Conservation (phyloP, 1,140 invertebrate genomes). For the Choristoneura fumiferana region DNA sequence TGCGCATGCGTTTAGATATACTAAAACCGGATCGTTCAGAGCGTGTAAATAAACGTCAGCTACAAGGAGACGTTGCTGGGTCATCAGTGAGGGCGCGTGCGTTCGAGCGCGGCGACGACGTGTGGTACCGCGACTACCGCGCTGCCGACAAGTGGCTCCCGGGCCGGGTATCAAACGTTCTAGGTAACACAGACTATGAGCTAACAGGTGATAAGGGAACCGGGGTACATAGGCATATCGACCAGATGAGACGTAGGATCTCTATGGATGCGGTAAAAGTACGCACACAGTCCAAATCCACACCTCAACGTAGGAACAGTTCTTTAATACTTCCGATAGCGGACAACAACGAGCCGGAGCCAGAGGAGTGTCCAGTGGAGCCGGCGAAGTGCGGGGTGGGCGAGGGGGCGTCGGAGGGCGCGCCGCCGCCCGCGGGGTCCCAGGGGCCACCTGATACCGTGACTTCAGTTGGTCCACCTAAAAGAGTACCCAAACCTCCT, state of each 20-base stretch:
- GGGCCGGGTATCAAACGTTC: background rate
- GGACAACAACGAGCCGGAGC: background rate
- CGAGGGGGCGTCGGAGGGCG: background rate
- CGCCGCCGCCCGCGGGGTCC: background rate
- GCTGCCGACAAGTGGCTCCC: background rate
- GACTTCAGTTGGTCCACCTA: background rate
- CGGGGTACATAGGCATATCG: slow-evolving; percentile 1
- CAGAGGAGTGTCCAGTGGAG: background rate
- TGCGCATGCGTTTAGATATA: slow-evolving; percentile 26
- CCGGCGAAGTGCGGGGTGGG: background rate
- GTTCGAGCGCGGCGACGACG: background rate
- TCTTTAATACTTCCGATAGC: background rate
- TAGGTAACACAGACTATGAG: background rate
- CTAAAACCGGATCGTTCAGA: slow-evolving; percentile 20
- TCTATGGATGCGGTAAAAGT: too few species aligned
- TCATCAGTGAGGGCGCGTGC: background rate
- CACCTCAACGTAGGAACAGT: background rate
- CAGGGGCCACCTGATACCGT: background rate
- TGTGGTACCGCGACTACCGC: slow-evolving; percentile 13
- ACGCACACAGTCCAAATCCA: too few species aligned
- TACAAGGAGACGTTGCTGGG: background rate
- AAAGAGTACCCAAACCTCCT: background rate
- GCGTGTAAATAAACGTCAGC: background rate
- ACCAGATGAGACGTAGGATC: background rate
- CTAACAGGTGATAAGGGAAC: background rate